phyloP scores from a whole-genome alignment of 2,113 vertebrate genomes.

The Rhynchomys soricoides region DNA sequence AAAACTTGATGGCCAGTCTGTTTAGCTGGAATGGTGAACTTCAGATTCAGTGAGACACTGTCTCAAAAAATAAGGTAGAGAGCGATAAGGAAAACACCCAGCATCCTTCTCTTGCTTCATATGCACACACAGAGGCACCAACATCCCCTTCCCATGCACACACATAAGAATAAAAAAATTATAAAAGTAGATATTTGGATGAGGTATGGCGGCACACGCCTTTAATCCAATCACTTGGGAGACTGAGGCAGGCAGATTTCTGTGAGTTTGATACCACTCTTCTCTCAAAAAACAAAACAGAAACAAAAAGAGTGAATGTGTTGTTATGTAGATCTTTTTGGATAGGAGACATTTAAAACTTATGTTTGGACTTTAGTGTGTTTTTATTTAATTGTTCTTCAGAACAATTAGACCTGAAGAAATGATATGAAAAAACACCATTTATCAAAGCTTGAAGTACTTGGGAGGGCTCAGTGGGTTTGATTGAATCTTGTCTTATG shows the following conservation, averaged over 20 bases:
- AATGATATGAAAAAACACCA: neutral
- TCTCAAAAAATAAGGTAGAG: neutral
- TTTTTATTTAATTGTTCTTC: conserved; percentile 50
- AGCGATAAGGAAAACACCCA: too few species aligned
- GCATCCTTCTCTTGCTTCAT: neutral
- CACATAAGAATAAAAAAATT: neutral
- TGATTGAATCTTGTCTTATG: neutral
- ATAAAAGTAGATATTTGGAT: neutral
- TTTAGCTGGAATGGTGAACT: neutral
- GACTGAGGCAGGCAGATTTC: neutral
- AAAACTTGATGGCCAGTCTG: neutral
- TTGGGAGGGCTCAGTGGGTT: neutral
- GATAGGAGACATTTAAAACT: conserved; percentile 41
- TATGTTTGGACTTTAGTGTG: neutral
- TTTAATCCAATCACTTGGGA: neutral
- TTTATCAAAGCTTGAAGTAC: neutral
- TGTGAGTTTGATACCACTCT: neutral
- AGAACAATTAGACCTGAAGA: neutral
- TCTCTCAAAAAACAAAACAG: neutral
- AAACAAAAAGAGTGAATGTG: neutral
- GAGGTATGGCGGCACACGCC: neutral
- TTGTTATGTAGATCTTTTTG: neutral
- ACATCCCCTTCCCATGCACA: neutral
- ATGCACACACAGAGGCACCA: neutral
- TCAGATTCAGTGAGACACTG: neutral